phyloP scores from a whole-genome alignment of 2,113 vertebrate species.

The Prochilodus magdalenae region DNA sequence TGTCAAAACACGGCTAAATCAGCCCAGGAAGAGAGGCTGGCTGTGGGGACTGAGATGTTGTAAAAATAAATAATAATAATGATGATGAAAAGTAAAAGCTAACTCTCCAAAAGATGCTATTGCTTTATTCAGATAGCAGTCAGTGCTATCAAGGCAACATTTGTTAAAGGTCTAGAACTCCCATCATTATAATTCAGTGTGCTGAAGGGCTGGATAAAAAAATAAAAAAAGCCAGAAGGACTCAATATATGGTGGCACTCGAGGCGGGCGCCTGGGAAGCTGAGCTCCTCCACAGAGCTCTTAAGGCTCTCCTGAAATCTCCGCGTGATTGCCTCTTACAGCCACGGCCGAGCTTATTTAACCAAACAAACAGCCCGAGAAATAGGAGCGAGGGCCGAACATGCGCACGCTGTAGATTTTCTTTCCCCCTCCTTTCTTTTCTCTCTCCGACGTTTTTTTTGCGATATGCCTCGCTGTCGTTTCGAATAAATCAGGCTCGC shows the following conservation, averaged over 20 bases:
- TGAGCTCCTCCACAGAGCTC: slow-evolving; percentile 31
- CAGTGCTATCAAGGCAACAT: neutral
- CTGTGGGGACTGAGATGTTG: neutral
- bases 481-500: slow-evolving; percentile 59
- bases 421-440: neutral
- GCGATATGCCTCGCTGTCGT: slow-evolving; percentile 21
- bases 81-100: neutral
- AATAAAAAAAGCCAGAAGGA: neutral
- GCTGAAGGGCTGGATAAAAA: neutral
- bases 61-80: neutral
- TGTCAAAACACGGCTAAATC: slow-evolving; percentile 62
- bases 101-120: neutral
- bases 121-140: neutral
- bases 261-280: neutral
- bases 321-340: slow-evolving; percentile 50
- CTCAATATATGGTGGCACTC: slow-evolving; percentile 32
- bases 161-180: slow-evolving; percentile 13
- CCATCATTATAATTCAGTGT: neutral
- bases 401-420: neutral
- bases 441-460: slow-evolving; percentile 8
- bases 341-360: slow-evolving; percentile 59
- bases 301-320: slow-evolving; percentile 45
- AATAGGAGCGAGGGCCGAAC: slow-evolving; percentile 43
- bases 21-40: slow-evolving; percentile 2
- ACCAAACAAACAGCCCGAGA: slow-evolving; percentile 58